These are phyloP conservation scores for Aplysia californica DNA, from an alignment of 1,140 invertebrate species.

Conservation along the genomic window DNA sequence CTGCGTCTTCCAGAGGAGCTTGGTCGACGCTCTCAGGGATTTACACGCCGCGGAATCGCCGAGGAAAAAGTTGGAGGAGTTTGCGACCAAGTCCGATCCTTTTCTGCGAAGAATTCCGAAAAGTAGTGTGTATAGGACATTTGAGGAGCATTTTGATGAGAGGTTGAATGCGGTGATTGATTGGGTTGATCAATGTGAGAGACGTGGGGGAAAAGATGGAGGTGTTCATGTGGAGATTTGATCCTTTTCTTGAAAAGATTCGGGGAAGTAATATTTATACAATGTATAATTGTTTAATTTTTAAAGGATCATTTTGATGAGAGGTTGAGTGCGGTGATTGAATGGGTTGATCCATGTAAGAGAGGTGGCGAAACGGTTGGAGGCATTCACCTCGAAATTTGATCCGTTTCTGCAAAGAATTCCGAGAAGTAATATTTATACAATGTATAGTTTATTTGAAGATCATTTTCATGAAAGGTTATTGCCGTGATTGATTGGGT, in stretches of 20 bases:
- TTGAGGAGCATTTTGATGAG: constrained; percentile 43
- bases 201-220: not conserved
- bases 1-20: constrained; percentile 64
- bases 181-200: constrained; percentile 51
- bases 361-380: constrained; percentile 33
- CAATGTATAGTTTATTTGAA: no score
- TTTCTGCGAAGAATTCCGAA: constrained; percentile 40
- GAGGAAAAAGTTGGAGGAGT: constrained; percentile 40
- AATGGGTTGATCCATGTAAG: no score
- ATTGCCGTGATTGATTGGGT: no score
- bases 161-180: constrained; percentile 45
- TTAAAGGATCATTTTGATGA: no score
- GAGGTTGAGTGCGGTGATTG: no score
- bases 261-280: no score
- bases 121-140: constrained; percentile 37
- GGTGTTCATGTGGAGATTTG: no score
- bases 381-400: constrained; percentile 40
- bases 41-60: constrained; percentile 34
- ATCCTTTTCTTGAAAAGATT: no score
- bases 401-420: constrained; percentile 45
- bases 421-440: constrained; percentile 39
- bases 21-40: constrained; percentile 52
- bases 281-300: no score
- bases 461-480: no score
- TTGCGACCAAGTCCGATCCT: constrained; percentile 43